phyloP scores from a whole-genome alignment of 2,888 invertebrate genomes.

The Ceriagrion tenellum region DNA sequence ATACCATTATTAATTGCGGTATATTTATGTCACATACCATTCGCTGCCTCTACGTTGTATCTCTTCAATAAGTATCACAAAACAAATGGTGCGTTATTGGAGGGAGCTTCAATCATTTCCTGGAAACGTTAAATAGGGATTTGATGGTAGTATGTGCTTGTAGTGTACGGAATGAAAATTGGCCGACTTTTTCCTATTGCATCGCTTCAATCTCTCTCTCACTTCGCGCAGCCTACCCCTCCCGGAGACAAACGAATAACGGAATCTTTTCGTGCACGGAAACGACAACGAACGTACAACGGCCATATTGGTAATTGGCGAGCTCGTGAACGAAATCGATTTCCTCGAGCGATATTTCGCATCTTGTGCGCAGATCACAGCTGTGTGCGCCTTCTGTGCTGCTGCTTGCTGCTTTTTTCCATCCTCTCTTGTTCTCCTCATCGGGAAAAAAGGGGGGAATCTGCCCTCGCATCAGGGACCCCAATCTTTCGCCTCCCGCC shows the following conservation, averaged over 20 bases:
- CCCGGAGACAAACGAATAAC: neutral
- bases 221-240: neutral
- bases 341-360: conserved; percentile 61
- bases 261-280: neutral
- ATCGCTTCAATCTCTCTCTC: neutral
- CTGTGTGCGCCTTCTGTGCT: neutral
- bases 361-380: conserved; percentile 38
- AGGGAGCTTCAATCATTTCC: too few species aligned
- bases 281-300: neutral
- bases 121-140: too few species aligned
- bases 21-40: too few species aligned
- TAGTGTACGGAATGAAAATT: too few species aligned
- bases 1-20: too few species aligned
- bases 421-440: neutral
- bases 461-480: neutral
- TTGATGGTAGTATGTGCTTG: too few species aligned
- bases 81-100: too few species aligned
- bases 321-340: conserved; percentile 46
- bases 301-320: conserved; percentile 59
- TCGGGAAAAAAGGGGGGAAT: neutral
- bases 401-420: neutral
- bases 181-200: neutral
- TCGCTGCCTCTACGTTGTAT: too few species aligned
- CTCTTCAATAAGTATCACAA: too few species aligned
- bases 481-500: neutral